Conservation (phyloP, 2,113 vertebrate genomes). For the Strix aluco region DNA sequence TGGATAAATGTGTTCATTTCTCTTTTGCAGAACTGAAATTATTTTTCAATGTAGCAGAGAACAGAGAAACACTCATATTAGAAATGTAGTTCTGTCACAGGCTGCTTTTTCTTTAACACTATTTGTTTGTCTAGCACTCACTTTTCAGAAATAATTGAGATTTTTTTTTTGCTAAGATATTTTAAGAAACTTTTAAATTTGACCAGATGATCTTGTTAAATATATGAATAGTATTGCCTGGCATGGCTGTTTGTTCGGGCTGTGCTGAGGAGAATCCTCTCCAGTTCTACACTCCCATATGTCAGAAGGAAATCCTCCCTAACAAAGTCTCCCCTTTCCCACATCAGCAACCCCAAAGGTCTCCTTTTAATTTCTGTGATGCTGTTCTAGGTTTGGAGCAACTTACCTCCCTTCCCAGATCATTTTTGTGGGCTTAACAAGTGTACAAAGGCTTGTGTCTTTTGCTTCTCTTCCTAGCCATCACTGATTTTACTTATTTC, state of each 20-base stretch:
- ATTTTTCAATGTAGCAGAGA: not conserved
- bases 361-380: not conserved
- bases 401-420: not conserved
- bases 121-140: not conserved
- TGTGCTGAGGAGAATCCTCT: not conserved
- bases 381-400: not conserved
- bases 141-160: not conserved
- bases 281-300: not conserved
- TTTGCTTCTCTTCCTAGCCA: not conserved
- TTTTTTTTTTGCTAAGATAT: not conserved
- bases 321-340: not conserved
- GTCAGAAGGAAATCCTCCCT: not conserved
- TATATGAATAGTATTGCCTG: fast-evolving
- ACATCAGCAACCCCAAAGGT: not conserved
- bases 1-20: not conserved
- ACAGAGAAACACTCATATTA: not conserved
- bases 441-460: not conserved
- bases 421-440: not conserved
- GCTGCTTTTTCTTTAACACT: not conserved
- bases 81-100: not conserved
- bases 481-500: not conserved
- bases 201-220: not conserved
- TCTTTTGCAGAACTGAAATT: not conserved
- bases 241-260: not conserved
- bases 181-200: not conserved